Conservation (phyloP, 2,888 invertebrate species). For the Cecidostiba fungosa region DNA sequence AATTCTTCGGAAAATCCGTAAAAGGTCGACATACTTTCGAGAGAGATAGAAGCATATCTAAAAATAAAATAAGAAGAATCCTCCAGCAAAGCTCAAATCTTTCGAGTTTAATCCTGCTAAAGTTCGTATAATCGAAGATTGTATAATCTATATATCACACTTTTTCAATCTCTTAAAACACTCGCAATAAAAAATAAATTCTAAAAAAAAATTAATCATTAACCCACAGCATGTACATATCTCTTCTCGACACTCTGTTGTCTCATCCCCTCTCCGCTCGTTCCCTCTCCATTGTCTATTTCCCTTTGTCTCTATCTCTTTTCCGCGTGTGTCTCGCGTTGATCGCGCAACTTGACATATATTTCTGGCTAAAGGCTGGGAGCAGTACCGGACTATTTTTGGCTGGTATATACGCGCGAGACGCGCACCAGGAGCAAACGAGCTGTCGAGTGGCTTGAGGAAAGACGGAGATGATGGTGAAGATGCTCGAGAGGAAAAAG, state of each 20-base stretch:
- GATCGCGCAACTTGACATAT: conserved; percentile 72
- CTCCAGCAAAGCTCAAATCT: not conserved
- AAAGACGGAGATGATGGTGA: not conserved
- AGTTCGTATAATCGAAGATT: conserved; percentile 23
- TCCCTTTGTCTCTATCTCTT: conserved; percentile 13
- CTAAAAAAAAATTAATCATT: conserved; percentile 30
- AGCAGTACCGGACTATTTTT: conserved; percentile 51
- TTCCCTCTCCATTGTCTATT: conserved; percentile 36
- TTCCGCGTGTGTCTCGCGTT: conserved; percentile 2
- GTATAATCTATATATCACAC: conserved; percentile 2
- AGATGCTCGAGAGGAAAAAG: not conserved
- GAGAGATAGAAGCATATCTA: not conserved
- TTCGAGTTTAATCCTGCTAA: conserved; percentile 9
- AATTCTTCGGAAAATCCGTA: conserved; percentile 8
- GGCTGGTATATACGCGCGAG: conserved; percentile 13
- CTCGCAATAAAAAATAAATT: no score
- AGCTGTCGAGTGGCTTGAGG: conserved; percentile 36
- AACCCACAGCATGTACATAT: not conserved
- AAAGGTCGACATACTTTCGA: conserved; percentile 18
- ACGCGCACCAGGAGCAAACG: conserved; percentile 20
- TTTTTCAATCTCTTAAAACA: not conserved
- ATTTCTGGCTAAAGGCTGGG: conserved; percentile 71
- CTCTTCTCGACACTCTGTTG: not conserved
- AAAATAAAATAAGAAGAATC: conserved; percentile 8
- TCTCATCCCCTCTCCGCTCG: not conserved